Percentiles rank a stretch among this genome's conserved stretches.
phyloP scores from a whole-genome alignment of 1,140 invertebrate species.

The Saxidomus purpurata region DNA sequence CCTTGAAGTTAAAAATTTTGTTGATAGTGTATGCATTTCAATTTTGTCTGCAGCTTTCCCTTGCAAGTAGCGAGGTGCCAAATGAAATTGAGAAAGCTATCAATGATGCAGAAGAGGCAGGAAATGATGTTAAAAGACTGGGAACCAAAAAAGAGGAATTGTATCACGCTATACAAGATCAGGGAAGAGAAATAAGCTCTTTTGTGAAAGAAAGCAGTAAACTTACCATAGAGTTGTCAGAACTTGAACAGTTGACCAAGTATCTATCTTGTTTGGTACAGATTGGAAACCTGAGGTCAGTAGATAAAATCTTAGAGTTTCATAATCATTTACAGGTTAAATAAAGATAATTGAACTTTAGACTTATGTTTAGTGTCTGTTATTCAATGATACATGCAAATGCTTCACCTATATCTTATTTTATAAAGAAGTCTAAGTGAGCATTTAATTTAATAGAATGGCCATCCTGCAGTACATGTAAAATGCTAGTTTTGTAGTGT shows the following conservation, averaged over 20 bases:
- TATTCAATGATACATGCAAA: no score
- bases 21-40: no score
- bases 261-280: conserved; percentile 90
- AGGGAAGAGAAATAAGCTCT: conserved; percentile 87
- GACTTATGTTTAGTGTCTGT: no score
- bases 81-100: conserved; percentile 89
- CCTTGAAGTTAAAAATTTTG: no score
- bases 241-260: conserved; percentile 89
- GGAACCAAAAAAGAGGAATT: conserved; percentile 87
- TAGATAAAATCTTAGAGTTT: neutral
- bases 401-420: no score
- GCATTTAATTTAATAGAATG: no score
- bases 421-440: no score
- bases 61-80: conserved; percentile 89
- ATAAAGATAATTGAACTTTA: no score
- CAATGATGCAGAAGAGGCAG: conserved; percentile 88
- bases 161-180: conserved; percentile 86
- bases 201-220: conserved; percentile 87
- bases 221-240: conserved; percentile 88
- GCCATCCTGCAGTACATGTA: no score
- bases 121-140: conserved; percentile 87
- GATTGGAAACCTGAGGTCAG: conserved; percentile 90
- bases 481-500: no score
- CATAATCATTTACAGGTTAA: no score
- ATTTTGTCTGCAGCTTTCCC: conserved; percentile 89